phyloP scores from a whole-genome alignment of 2,797 vertebrate genomes.

The Hydrolagus colliei region DNA sequence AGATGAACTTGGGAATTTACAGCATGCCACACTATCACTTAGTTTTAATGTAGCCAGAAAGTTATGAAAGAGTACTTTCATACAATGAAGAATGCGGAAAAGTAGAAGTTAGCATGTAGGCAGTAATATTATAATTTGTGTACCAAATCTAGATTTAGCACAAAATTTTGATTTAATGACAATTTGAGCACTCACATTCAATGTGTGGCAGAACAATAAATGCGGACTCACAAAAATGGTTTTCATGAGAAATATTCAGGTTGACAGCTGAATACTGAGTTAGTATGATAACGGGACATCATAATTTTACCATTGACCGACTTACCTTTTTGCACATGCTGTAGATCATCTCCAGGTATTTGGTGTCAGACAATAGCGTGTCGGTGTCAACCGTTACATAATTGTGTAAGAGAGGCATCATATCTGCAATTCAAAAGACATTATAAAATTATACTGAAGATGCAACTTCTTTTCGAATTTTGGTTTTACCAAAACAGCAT shows the following conservation, averaged over 20 bases:
- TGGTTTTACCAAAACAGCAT: background rate
- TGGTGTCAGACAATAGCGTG: conserved; percentile 91
- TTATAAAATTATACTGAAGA: background rate
- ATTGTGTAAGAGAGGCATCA: conserved; percentile 99
- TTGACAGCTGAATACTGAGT: too few species aligned
- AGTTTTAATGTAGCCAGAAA: too few species aligned
- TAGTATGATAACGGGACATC: background rate
- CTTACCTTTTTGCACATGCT: conserved; percentile 98
- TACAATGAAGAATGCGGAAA: background rate
- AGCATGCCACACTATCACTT: too few species aligned
- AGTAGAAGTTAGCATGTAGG: background rate
- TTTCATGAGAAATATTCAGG: background rate
- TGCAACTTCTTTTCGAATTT: background rate
- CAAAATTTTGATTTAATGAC: background rate
- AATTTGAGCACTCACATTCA: background rate
- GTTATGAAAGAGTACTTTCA: too few species aligned
- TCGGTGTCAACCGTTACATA: conserved; percentile 96
- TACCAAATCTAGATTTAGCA: background rate
- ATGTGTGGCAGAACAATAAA: background rate
- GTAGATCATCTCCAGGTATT: conserved; percentile 97
- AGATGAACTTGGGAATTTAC: background rate
- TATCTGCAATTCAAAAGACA: conserved; percentile 62
- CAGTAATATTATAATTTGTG: background rate
- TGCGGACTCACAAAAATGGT: background rate
- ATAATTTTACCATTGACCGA: conserved; percentile 9